Percentiles rank a stretch among this genome's conserved stretches.
These are phyloP conservation scores for Drosophila elegans DNA, from an alignment of 1,140 invertebrate species.

Conservation along the genomic window DNA sequence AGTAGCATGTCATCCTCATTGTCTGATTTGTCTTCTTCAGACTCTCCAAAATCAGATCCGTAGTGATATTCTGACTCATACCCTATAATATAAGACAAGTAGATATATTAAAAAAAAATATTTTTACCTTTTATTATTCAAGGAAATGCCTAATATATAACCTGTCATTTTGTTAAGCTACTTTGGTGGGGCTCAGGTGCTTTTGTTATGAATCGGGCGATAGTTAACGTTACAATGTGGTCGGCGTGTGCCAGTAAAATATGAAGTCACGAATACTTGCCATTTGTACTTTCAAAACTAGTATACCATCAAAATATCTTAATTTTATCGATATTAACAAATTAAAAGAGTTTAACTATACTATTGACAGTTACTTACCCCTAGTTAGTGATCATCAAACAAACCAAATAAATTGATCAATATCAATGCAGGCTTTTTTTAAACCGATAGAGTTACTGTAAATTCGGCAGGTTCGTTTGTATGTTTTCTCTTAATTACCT, in stretches of 20 bases:
- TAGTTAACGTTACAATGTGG: too few species aligned
- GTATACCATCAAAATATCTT: too few species aligned
- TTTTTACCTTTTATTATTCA: constrained; percentile 45
- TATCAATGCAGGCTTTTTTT: too few species aligned
- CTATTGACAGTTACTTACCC: too few species aligned
- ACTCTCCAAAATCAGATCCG: constrained; percentile 95
- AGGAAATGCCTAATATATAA: constrained; percentile 18
- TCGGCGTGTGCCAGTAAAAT: background rate
- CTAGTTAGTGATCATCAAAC: too few species aligned
- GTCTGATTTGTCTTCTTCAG: constrained; percentile 91
- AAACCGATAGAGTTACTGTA: too few species aligned
- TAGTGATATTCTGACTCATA: constrained; percentile 96
- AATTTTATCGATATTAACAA: too few species aligned
- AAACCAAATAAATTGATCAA: too few species aligned
- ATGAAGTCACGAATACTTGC: background rate
- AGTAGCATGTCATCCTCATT: constrained; percentile 89
- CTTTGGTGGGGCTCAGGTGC: background rate
- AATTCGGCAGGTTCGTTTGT: too few species aligned
- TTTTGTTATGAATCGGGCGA: background rate
- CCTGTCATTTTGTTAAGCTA: constrained; percentile 34
- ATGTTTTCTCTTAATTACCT: too few species aligned
- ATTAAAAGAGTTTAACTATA: too few species aligned
- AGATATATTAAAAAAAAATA: constrained; percentile 3
- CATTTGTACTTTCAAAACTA: too few species aligned
- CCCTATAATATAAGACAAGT: constrained; percentile 85